Evolutionary conservation across 1,140 invertebrate genomes (phyloP), one percentile per base, ranked within the genome.

Genomic region (Aethina tumida): DNA sequence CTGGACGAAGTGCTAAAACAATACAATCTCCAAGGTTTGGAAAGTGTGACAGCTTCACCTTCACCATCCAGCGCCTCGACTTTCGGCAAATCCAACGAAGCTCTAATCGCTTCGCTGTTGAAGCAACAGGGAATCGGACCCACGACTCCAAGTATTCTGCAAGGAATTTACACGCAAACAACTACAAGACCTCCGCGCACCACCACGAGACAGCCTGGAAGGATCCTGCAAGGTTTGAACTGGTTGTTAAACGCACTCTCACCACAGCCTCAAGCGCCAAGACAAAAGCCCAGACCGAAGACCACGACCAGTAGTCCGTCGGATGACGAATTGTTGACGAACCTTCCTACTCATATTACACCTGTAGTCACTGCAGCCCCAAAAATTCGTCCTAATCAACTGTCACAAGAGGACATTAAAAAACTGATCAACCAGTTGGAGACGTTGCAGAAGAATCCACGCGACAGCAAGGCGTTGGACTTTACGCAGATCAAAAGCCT

Each of bases 51-150:
- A n/a, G 18, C 35, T 34, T 41, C 53, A 13, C 45, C 47, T n/a
- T 32, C 39, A 16, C 27, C 54, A 16, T 38, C 44, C 6, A 29
- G 47, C 15, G 27, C 40, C 5, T 40, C 47, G 5, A 51, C 47
- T 5, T 73, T 66, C 45, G 71, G 71, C 14, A 67, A 70, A 44
- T 73, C 67, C 43, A 70, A 78, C 47, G 76, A 78, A 28, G 76
- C 75, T 16, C 58, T 79, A 16, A 59, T 80, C n/a, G 77, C 77
- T 5, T 69, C 74, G 2, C 51, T 79, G 35, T 57, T 80, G 21
- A 79, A 79, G 56, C 69, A 75, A 50, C 70, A 75, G 55, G 76
- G 76, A 10, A 75, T 80, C 48, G 74, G 72, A 46, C 76, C 78
- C 2, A 65, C 70, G 3, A 77, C 74, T 24, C 74, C 76, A 43